phyloP scores from a whole-genome alignment of 2,113 vertebrate genomes.

The Desmodus rotundus region DNA sequence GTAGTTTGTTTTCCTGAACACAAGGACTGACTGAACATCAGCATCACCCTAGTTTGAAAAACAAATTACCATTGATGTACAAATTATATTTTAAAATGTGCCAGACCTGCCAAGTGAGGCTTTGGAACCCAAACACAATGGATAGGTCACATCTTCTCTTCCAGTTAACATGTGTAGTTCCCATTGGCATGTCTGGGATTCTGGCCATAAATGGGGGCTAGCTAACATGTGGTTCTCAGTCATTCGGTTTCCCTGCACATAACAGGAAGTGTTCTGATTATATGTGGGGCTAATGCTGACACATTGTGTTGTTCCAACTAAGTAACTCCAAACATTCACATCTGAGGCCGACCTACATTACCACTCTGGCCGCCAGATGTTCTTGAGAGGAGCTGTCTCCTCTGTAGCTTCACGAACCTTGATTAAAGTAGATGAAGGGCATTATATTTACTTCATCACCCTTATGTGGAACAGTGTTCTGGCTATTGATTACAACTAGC shows the following conservation, averaged over 20 bases:
- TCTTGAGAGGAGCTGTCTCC: slow-evolving; percentile 16
- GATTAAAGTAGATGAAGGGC: slow-evolving; percentile 60
- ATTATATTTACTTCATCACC: slow-evolving; percentile 42
- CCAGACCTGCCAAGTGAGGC: background rate
- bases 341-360: slow-evolving; percentile 47
- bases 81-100: background rate
- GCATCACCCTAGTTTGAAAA: background rate
- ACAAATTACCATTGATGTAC: background rate
- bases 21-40: background rate
- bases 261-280: slow-evolving; percentile 66
- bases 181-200: slow-evolving; percentile 22
- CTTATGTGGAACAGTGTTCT: background rate
- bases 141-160: background rate
- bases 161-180: background rate
- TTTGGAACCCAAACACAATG: background rate
- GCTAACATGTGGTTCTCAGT: slow-evolving; percentile 46
- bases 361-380: slow-evolving; percentile 67
- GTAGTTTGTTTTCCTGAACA: background rate
- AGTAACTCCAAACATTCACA: slow-evolving; percentile 63
- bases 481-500: slow-evolving; percentile 11
- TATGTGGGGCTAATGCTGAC: slow-evolving; percentile 50
- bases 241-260: background rate
- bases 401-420: background rate
- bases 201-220: background rate
- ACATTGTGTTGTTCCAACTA: slow-evolving; percentile 59